phyloP scores from a whole-genome alignment of 1,140 invertebrate species.

The Neotoxoptera formosana region DNA sequence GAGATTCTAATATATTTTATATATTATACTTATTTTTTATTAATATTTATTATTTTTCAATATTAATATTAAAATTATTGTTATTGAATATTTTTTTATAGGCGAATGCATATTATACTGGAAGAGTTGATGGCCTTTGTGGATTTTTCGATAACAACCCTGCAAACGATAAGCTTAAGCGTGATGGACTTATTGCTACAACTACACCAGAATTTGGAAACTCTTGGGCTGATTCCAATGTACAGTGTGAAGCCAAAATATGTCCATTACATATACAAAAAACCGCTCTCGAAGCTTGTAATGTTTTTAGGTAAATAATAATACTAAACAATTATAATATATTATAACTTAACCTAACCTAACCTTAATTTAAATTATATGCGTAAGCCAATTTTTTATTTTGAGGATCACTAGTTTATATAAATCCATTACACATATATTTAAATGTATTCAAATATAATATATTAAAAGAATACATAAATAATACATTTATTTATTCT shows the following conservation, averaged over 20 bases:
- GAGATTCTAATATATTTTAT: not conserved
- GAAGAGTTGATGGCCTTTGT: constrained; percentile 76
- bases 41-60: not conserved
- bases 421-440: not conserved
- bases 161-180: constrained; percentile 74
- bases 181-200: constrained; percentile 70
- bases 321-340: not conserved
- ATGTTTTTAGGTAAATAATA: constrained; percentile 60
- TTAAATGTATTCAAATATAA: not conserved
- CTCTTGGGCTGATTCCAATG: constrained; percentile 71
- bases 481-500: constrained; percentile 43
- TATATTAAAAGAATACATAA: not conserved
- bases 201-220: constrained; percentile 76
- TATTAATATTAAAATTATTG: not conserved
- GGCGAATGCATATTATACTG: constrained; percentile 48
- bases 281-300: constrained; percentile 71
- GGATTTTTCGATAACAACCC: constrained; percentile 75
- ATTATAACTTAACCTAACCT: not conserved
- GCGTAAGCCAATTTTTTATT: no score
- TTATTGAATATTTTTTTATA: constrained; percentile 38
- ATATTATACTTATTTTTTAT: not conserved
- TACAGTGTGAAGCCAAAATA: constrained; percentile 67
- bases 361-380: not conserved
- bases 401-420: not conserved
- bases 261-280: constrained; percentile 70